Evolutionary conservation across 2,113 vertebrate species (phyloP).

Genomic region (Fulmarus glacialis): DNA sequence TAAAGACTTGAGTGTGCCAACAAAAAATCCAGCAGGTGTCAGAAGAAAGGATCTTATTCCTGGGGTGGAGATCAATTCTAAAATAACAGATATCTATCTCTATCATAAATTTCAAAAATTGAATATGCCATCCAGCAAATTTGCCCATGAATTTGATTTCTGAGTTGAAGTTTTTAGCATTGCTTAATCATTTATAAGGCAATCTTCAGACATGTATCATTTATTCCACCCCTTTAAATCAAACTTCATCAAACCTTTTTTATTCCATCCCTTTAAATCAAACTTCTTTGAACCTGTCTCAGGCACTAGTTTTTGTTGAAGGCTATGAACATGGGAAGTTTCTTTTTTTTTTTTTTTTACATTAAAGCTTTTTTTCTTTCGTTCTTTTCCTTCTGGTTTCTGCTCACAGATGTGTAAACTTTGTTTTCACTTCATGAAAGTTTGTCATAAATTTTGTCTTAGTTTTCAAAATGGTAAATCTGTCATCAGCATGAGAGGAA

Average conservation of each 20-base stretch:
- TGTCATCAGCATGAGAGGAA: background rate
- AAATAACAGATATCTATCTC: conserved; percentile 68
- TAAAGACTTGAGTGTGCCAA: background rate
- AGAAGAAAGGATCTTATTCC: conserved; percentile 21
- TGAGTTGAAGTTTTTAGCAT: conserved; percentile 65
- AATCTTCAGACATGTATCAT: conserved; percentile 68
- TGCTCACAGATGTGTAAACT: background rate
- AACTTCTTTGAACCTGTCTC: conserved; percentile 7
- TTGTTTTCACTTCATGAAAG: background rate
- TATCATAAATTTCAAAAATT: conserved; percentile 64
- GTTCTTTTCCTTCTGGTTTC: background rate
- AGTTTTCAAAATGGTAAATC: background rate
- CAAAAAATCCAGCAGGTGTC: conserved; percentile 21
- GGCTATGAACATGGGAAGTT: background rate
- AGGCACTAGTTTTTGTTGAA: background rate
- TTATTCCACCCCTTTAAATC: conserved; percentile 64
- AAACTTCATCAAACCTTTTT: conserved; percentile 29
- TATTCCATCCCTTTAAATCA: conserved; percentile 19
- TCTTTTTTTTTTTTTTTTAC: background rate
- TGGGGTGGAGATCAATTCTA: conserved; percentile 44
- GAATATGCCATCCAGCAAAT: conserved; percentile 61
- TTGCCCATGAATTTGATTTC: conserved; percentile 51
- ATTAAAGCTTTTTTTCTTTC: background rate
- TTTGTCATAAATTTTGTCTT: background rate
- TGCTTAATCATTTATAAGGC: conserved; percentile 67